Base-by-base conservation (phyloP, 2,113 vertebrate species). In the Toxotes jaculatrix region DNA sequence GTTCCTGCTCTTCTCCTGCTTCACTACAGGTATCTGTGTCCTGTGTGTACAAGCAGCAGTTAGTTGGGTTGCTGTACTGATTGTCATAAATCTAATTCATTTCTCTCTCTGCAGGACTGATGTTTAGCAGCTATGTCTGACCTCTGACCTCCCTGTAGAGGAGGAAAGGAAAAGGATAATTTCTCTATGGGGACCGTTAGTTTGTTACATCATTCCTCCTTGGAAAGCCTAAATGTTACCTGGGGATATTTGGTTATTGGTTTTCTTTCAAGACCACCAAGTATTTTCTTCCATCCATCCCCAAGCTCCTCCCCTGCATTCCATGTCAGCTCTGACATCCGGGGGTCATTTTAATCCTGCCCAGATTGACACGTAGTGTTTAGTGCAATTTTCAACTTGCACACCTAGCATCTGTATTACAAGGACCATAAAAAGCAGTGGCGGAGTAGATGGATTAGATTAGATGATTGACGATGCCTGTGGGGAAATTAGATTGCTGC, bases 401-500 rank as follows among this genome's bases (percentile, higher is more conserved):
- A 81, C 78, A 80, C 83, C 84, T 70, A 71, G 90, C 85, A 64
- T 87, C 81, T 77, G 87, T 83, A 71, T 77, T 67, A 91, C 82
- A 78, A 76, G 60, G 55, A 68, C 79, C 75, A 81, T 84, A 88
- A 88, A 90, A 89, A 82, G 14, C 62, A 56, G 72, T 14, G 67
- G 80, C n/a, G 13, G 42, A 62, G 60, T 55, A 71, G 90, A 92
- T 84, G 90, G 90, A 92, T 92, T 90, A 92, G 82, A 92, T 93
- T 79, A 87, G 66, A 89, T 90, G 90, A 92, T 89, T 93, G 92
- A 92, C 82, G 85, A 88, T 69, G 71, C 88, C 90, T 77, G 80
- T 77, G 88, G 89, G 87, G 87, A 90, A 90, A 92, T 92, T 84
- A 88, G 88, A 90, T 90, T 91, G 79, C 82, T 57, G 87, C 86